phyloP scores from a whole-genome alignment of 2,797 vertebrate genomes.

The Tapirus indicus region DNA sequence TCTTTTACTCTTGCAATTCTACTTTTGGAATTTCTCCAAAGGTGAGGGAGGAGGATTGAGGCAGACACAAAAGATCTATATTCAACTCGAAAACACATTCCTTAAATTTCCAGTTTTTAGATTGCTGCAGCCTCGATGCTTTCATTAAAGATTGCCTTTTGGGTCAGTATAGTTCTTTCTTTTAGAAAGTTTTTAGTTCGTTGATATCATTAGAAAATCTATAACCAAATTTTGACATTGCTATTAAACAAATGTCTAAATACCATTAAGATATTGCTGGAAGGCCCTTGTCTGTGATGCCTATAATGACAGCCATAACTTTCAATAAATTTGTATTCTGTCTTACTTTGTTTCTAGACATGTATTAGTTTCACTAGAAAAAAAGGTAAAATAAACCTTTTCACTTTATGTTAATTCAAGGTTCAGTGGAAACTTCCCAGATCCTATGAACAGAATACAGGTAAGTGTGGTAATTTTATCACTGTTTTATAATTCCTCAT shows the following conservation, averaged over 20 bases:
- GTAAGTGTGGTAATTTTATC: background rate
- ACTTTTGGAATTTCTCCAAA: background rate
- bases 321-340: conserved; percentile 41
- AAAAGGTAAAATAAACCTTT: background rate
- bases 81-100: background rate
- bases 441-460: background rate
- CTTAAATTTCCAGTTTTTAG: background rate
- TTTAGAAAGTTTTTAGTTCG: conserved; percentile 66
- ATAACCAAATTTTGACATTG: conserved; percentile 67
- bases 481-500: background rate
- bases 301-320: conserved; percentile 34
- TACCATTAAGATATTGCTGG: background rate
- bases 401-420: background rate
- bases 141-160: conserved; percentile 68
- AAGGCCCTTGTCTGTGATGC: background rate
- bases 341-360: background rate
- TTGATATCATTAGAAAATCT: conserved; percentile 75
- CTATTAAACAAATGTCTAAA: conserved; percentile 82
- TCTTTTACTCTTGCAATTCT: background rate
- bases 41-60: background rate
- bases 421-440: background rate
- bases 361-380: conserved; percentile 26
- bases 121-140: background rate
- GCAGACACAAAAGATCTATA: background rate
- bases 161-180: background rate